Evolutionary conservation across 2,888 invertebrate genomes (phyloP), one percentile per base, ranked within the genome.

Genomic region (Aspidiotus destructor): DNA sequence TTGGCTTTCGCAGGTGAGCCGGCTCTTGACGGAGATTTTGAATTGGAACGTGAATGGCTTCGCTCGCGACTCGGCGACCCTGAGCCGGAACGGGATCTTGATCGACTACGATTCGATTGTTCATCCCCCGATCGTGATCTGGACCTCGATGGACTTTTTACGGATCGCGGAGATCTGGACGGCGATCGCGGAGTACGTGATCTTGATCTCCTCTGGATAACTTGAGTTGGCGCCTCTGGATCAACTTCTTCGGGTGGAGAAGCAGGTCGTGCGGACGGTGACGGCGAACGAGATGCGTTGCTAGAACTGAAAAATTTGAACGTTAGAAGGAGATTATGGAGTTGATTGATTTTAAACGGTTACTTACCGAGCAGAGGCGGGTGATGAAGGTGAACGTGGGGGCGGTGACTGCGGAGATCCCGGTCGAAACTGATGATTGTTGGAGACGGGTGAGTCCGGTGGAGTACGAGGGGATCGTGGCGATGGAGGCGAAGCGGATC

Each of bases 1-100:
- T 70, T 70, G 10, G 73, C 73, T 28, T 28, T 28, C 11, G 76
- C 73, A 40, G 62, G 62, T 15, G 74, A 74, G 13, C 71, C 17
- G 17, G 17, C 28, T 8, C 16, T 41, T 6, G 65, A 65, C n/a
- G 53, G 13, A 10, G 65, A 65, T 17, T 58, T 62, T 11, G 60
- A 52, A 8, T 9, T 52, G 41, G 70, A 69, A 52, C 65, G 41
- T 70, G 70, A 48, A 70, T 48, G 48, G 2, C 28, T 28, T n/a
- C 58, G 54, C 9, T 73, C 73, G 28, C 70, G 64, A 53, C 69
- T 68, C 10, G 48, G 48, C 2, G 48, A 72, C n/a, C 72, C 69
- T 28, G 74, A 73, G 60, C 71, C 70, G 2, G 73, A 73, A 41
- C 69, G 72, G 57, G 72, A 70, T 28, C 28, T 28, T 28, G 28